phyloP scores from a whole-genome alignment of 2,888 invertebrate genomes.

The Cerastis rubricosa region DNA sequence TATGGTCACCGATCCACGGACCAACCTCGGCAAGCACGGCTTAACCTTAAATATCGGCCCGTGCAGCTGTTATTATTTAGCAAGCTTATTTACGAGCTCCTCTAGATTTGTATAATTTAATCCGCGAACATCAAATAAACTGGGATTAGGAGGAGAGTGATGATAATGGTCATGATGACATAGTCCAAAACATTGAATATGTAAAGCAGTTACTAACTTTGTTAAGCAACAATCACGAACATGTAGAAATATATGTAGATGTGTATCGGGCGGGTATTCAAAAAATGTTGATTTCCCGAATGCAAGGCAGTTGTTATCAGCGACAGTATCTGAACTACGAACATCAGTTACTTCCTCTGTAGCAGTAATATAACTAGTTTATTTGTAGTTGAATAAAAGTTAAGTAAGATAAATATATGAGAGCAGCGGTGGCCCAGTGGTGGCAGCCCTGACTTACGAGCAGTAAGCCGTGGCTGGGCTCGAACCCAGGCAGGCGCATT shows the following conservation, averaged over 20 bases:
- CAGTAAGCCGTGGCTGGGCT: no score
- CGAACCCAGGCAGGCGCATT: no score
- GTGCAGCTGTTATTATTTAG: no score
- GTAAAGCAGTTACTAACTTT: slow-evolving; percentile 31
- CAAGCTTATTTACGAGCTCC: no score
- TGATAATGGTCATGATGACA: not conserved
- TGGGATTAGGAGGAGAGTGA: not conserved
- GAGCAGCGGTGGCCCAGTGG: no score
- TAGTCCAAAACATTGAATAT: slow-evolving; percentile 20
- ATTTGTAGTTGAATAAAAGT: not conserved
- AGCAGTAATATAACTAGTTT: slow-evolving; percentile 58
- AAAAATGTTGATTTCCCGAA: slow-evolving; percentile 63
- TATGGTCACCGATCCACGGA: no score
- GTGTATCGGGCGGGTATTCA: slow-evolving; percentile 53
- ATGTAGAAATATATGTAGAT: slow-evolving; percentile 62
- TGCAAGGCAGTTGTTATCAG: slow-evolving; percentile 47
- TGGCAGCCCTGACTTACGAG: no score
- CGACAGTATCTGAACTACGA: slow-evolving; percentile 53
- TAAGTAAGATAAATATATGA: no score
- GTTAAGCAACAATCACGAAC: slow-evolving; percentile 44
- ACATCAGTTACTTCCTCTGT: slow-evolving; percentile 55
- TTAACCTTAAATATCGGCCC: no score
- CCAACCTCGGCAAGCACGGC: no score
- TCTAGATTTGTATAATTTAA: not conserved
- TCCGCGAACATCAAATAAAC: not conserved